Evolutionary conservation across 2,888 invertebrate species (phyloP).

Genomic region (Heliconius ismenius): DNA sequence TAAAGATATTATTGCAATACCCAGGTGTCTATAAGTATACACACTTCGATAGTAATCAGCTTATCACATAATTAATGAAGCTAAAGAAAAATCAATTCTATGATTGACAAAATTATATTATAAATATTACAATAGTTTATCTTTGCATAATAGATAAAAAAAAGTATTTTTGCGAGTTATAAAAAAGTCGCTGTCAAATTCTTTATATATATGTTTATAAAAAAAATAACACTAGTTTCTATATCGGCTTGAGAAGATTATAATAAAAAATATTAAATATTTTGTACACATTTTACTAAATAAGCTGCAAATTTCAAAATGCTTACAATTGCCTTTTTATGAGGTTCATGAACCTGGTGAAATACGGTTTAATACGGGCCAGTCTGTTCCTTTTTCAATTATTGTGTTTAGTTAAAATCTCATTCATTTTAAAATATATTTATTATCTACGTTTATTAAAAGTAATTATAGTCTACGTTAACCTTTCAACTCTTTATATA

Average conservation of each 20-base stretch:
- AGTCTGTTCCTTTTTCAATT: not conserved
- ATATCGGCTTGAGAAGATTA: conserved; percentile 1
- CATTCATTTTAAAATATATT: not conserved
- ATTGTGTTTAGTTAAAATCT: not conserved
- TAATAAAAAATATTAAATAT: conserved; percentile 8
- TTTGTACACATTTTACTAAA: conserved; percentile 9
- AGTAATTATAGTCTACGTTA: not conserved
- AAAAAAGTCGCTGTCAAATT: not conserved
- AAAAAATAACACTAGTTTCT: conserved; percentile 2
- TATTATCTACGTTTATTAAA: not conserved
- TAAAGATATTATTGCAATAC: not conserved
- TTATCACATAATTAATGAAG: too few relatives aligned
- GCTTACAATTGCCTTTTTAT: not conserved
- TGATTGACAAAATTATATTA: too few relatives aligned
- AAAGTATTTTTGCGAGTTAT: not conserved
- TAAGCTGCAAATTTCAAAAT: conserved; percentile 3
- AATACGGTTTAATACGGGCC: not conserved
- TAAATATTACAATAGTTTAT: not conserved
- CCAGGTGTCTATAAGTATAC: not conserved
- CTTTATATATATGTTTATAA: not conserved
- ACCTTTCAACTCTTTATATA: not conserved
- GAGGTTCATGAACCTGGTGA: not conserved
- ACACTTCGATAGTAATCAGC: not conserved
- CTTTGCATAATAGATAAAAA: not conserved
- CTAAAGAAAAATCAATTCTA: too few relatives aligned